Percentiles rank a stretch among this genome's conserved stretches.
Evolutionary conservation across 2,888 invertebrate genomes (phyloP).

Genomic region (Patella pellucida): DNA sequence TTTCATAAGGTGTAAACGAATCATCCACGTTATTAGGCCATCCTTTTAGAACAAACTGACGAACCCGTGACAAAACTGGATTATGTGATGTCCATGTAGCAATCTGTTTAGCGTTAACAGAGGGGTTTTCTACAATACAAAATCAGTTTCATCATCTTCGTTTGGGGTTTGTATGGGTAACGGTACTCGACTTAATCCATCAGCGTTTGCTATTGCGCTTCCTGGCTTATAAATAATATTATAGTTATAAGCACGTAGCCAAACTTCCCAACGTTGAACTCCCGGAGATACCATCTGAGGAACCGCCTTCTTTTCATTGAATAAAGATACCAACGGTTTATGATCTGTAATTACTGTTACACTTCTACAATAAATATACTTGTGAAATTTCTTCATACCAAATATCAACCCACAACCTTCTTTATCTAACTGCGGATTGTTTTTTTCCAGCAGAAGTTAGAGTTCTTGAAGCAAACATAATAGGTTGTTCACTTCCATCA

Average conservation of each 20-base stretch:
- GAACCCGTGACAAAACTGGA: conserved; percentile 28
- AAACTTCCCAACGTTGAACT: too few relatives aligned
- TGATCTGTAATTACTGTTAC: conserved; percentile 17
- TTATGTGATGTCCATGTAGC: conserved; percentile 26
- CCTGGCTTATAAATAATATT: too few relatives aligned
- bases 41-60: conserved; percentile 25
- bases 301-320: conserved; percentile 9
- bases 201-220: too few relatives aligned
- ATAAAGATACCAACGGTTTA: conserved; percentile 17
- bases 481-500: conserved; percentile 22
- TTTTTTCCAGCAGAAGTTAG: neutral
- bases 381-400: too few relatives aligned
- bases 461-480: conserved; percentile 26
- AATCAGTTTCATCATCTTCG: conserved; percentile 22
- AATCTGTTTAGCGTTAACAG: conserved; percentile 22
- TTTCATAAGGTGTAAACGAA: conserved; percentile 27
- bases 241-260: too few relatives aligned
- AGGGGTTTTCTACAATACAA: conserved; percentile 43
- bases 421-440: neutral
- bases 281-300: too few relatives aligned
- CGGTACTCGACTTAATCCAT: too few relatives aligned
- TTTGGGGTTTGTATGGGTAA: neutral
- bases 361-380: too few relatives aligned
- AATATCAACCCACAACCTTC: too few relatives aligned
- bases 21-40: conserved; percentile 21